Conservation (phyloP, 23 tunicate species). For the Halocynthia roretzi region DNA sequence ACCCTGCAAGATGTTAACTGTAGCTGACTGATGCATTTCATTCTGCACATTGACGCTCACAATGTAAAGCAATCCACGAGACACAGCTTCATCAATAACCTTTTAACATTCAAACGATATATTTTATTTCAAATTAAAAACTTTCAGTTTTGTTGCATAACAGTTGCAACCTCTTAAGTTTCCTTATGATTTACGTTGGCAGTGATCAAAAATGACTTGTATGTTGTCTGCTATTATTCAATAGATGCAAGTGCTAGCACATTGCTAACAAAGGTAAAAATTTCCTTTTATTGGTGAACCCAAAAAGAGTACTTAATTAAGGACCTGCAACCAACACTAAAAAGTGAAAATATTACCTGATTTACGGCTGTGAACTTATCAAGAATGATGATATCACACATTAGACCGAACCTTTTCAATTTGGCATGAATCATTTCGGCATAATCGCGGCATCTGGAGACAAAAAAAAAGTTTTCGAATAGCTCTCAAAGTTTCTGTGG, state of each 20-base stretch:
- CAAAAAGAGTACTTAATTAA: neutral
- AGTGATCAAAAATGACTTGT: too few relatives aligned
- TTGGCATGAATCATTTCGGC: conserved; percentile 23
- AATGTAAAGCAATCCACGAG: conserved; percentile 15
- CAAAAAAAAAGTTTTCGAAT: neutral
- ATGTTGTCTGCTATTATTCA: too few relatives aligned
- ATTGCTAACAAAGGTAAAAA: too few relatives aligned
- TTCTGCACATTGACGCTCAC: conserved; percentile 27
- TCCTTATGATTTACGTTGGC: too few relatives aligned
- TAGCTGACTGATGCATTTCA: conserved; percentile 23
- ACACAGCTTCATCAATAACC: conserved; percentile 26
- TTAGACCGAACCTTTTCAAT: conserved; percentile 10
- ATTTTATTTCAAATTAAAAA: too few relatives aligned
- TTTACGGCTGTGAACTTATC: conserved; percentile 13
- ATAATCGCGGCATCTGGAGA: conserved; percentile 22
- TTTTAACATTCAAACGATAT: neutral
- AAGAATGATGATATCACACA: conserved; percentile 13
- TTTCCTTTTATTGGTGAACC: too few relatives aligned
- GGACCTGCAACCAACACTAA: neutral
- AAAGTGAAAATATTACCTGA: neutral
- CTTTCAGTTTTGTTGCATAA: too few relatives aligned
- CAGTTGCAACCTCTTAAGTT: too few relatives aligned
- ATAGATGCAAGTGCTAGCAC: too few relatives aligned
- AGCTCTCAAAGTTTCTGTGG: too few relatives aligned
- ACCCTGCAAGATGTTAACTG: conserved; percentile 22